These are phyloP conservation scores for Beroe forskalii DNA, from an alignment of 37 sponge, comb jelly and placozoan genomes.

Conservation along the genomic window DNA sequence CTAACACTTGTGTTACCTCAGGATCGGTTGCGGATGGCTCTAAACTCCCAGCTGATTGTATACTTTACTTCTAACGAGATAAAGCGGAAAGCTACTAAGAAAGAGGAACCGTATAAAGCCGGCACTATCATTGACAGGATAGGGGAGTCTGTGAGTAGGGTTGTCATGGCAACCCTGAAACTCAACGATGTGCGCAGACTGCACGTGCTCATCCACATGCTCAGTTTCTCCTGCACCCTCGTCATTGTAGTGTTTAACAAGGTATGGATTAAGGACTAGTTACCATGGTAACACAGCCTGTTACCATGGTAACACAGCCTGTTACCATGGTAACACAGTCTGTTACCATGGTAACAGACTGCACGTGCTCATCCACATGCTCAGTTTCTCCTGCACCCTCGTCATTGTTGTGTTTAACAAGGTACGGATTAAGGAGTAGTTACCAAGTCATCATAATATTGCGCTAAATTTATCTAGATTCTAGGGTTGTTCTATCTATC, in stretches of 20 bases:
- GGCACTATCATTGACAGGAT: conserved; percentile 6
- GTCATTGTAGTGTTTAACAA: conserved; percentile 9
- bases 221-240: conserved; percentile 45
- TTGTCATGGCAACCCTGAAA: conserved; percentile 9
- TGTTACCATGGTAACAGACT: not conserved
- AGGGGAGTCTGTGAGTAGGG: not conserved
- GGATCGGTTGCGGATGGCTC: not conserved
- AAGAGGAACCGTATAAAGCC: not conserved
- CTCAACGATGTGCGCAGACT: not conserved
- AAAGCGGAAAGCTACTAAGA: not conserved
- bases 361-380: conserved; percentile 37
- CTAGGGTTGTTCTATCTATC: too few species aligned
- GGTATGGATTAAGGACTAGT: too few species aligned
- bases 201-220: conserved; percentile 37
- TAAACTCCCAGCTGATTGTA: conserved; percentile 31
- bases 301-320: too few species aligned
- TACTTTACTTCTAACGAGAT: conserved; percentile 47
- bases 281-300: too few species aligned
- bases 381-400: conserved; percentile 45
- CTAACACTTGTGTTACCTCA: not conserved
- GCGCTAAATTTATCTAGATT: too few species aligned
- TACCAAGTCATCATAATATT: too few species aligned
- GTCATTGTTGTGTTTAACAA: conserved; percentile 13
- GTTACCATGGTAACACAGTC: not conserved
- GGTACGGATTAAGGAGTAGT: too few species aligned